Conservation (phyloP, 35 echinoderm and acorn worm genomes). For the Anneissia japonica region DNA sequence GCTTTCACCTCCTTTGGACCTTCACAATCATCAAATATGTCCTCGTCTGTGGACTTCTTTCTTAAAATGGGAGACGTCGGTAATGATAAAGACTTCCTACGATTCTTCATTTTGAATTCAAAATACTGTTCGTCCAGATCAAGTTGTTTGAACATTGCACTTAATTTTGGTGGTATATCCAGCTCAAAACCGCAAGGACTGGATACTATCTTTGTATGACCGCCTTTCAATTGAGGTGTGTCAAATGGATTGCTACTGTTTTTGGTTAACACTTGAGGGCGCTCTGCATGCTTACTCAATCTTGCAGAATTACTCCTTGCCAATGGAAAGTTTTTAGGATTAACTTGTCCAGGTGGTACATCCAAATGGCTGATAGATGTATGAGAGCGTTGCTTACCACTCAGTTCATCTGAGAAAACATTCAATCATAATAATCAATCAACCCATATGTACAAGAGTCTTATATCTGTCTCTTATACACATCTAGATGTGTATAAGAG, state of each 20-base stretch:
- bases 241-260: conserved; percentile 9
- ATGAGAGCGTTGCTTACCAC: neutral
- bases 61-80: neutral
- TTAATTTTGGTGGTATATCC: neutral
- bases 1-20: neutral
- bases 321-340: neutral
- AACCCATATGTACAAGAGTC: too few relatives aligned
- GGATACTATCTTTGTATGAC: neutral
- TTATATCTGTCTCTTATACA: too few relatives aligned
- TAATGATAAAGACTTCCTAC: neutral
- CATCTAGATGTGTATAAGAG: too few relatives aligned
- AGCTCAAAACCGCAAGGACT: neutral
- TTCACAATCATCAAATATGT: neutral
- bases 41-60: neutral
- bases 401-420: neutral
- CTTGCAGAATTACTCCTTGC: neutral
- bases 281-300: neutral
- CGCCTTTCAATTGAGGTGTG: conserved; percentile 3
- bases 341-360: neutral
- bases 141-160: neutral
- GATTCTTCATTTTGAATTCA: neutral
- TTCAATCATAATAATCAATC: too few relatives aligned
- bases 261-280: neutral
- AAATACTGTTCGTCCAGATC: neutral
- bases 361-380: neutral